These are phyloP conservation scores for Trematomus loennbergii DNA, from an alignment of 2,113 vertebrate genomes.

Conservation along the genomic window DNA sequence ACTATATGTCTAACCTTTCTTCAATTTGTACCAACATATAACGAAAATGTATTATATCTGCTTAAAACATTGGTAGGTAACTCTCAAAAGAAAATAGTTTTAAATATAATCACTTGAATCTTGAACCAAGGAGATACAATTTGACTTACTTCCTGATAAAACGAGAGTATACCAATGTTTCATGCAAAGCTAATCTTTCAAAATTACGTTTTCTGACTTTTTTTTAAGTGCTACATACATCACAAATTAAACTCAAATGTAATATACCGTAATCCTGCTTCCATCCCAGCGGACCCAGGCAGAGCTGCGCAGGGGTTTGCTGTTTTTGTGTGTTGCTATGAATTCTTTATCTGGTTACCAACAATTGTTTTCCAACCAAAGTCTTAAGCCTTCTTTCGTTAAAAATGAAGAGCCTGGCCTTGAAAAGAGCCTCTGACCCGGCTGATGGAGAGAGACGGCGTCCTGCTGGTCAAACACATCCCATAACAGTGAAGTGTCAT, in stretches of 20 bases:
- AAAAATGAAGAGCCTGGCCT: constrained; percentile 10
- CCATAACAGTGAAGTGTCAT: constrained; percentile 24
- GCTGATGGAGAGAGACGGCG: background rate
- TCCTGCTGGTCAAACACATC: constrained; percentile 17
- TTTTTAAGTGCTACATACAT: constrained; percentile 17
- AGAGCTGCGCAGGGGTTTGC: constrained; percentile 3
- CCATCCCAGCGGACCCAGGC: background rate
- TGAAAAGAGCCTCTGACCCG: background rate
- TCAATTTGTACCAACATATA: constrained; percentile 12
- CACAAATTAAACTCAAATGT: background rate
- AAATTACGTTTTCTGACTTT: background rate
- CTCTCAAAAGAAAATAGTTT: constrained; percentile 13
- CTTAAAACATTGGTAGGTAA: constrained; percentile 30
- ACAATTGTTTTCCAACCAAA: background rate
- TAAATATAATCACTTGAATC: constrained; percentile 14
- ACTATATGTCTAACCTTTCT: constrained; percentile 13
- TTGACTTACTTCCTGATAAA: background rate
- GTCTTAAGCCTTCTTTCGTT: constrained; percentile 20
- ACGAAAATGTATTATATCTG: constrained; percentile 13
- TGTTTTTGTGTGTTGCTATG: too few relatives aligned
- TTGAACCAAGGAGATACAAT: background rate
- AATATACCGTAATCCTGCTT: constrained; percentile 20
- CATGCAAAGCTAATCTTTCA: constrained; percentile 16
- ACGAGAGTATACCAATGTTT: constrained; percentile 33
- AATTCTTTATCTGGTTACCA: too few relatives aligned